phyloP scores from a whole-genome alignment of 2,113 vertebrate species.

The Cacatua alba region DNA sequence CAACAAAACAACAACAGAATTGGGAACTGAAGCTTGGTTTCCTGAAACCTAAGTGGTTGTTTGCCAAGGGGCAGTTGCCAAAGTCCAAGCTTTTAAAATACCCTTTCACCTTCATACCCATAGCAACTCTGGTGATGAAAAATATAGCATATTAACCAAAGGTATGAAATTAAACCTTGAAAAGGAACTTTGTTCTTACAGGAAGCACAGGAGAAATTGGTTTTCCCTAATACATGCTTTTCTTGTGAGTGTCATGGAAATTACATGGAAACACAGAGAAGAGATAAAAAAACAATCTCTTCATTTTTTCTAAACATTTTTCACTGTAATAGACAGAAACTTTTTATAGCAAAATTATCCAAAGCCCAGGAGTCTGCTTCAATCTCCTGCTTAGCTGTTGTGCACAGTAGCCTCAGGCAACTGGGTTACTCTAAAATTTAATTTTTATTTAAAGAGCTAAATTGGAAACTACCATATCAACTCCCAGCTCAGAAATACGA shows the following conservation, averaged over 20 bases:
- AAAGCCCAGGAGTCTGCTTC: not conserved
- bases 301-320: not conserved
- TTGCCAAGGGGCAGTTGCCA: not conserved
- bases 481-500: not conserved
- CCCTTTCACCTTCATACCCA: not conserved
- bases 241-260: not conserved
- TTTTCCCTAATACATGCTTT: not conserved
- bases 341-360: not conserved
- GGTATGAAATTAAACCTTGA: not conserved
- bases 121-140: not conserved
- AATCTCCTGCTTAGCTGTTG: not conserved
- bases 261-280: not conserved
- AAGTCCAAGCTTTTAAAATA: not conserved
- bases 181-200: not conserved
- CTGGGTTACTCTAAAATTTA: not conserved
- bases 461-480: not conserved
- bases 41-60: not conserved
- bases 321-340: not conserved
- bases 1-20: not conserved
- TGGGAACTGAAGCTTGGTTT: not conserved
- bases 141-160: not conserved
- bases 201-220: not conserved
- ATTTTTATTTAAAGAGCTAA: conserved; percentile 4
- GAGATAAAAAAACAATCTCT: not conserved
- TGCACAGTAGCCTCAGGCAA: not conserved